Evolutionary conservation across 2,797 vertebrate genomes (phyloP), one percentile per base, ranked within the genome.

Genomic region (Tauraco hartlaubi): DNA sequence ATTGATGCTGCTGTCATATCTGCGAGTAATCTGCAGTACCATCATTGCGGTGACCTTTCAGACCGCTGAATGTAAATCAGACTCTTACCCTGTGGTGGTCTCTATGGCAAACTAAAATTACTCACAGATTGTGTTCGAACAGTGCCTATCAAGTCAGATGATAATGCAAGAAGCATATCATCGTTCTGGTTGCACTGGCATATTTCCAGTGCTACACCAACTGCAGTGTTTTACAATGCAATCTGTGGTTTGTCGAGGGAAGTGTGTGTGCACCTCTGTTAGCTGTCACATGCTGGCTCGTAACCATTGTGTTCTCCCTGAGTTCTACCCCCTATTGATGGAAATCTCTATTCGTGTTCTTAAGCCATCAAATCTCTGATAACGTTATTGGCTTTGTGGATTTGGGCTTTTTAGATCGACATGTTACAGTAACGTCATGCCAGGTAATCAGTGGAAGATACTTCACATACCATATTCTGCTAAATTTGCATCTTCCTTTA

Each of bases 51-150:
- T 1, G 23, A 87, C 95, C 90, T 95, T 95, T 89, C 61, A 88
- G 94, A 33, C 75, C 4, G 0, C 85, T 39, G 79, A 90, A 95
- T 94, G 90, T 88, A 92, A 95, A 95, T 92, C 74, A 58, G 74
- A 10, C 76, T 75, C 71, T 76, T 88, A 90, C 64, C 88, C 66
- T 79, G 41, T 55, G 78, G 63, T 81, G 66, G 73, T 74, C 90
- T 95, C 77, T 39, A 58, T 94, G 90, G 93, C 93, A 88, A 93
- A 62, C 41, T 63, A 35, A 86, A 90, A 92, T 95, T 90, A 43
- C 90, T 90, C 79, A 29, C 76, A 90, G 82, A 88, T 64, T 92
- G 91, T 68, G 54, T 91, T 96, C 4, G 1, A 86, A 20, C 37
- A 61, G 73, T 76, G 94, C 85, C 90, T 75, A 39, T 88, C 82